phyloP scores from a whole-genome alignment of 2,888 invertebrate genomes.

The Norana najaformis region DNA sequence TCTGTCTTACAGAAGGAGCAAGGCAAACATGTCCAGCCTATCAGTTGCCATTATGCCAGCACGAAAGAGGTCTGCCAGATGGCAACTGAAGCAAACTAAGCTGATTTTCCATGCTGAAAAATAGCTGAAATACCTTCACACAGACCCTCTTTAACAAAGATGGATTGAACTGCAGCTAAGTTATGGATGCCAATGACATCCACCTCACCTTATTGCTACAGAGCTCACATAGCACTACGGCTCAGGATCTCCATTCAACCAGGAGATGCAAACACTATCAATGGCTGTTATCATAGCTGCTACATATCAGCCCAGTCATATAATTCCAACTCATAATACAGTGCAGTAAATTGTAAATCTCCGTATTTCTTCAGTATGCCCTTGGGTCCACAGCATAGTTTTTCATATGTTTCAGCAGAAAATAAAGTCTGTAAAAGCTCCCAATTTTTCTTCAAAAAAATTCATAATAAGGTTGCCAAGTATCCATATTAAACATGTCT shows the following conservation, averaged over 20 bases:
- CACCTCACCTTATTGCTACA: not conserved
- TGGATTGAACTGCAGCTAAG: not conserved
- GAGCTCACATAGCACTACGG: not conserved
- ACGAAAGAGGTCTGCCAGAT: not conserved
- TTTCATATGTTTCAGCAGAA: not conserved
- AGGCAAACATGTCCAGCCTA: not conserved
- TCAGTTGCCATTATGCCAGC: not conserved
- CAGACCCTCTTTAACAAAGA: not conserved
- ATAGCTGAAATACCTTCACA: not conserved
- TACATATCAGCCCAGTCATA: too few species aligned
- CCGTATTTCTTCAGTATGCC: not conserved
- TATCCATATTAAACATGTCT: not conserved
- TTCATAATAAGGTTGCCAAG: not conserved
- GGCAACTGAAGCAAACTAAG: not conserved
- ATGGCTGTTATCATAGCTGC: too few species aligned
- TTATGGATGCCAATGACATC: not conserved
- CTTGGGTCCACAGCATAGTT: not conserved
- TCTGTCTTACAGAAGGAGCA: not conserved
- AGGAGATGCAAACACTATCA: not conserved
- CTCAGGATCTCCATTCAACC: not conserved
- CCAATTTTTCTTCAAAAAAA: not conserved
- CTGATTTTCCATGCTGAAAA: not conserved
- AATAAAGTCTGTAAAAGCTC: not conserved
- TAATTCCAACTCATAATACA: not conserved
- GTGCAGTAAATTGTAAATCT: not conserved